Evolutionary conservation across 2,113 vertebrate species (phyloP).

Genomic region (Cichladusa arquata): DNA sequence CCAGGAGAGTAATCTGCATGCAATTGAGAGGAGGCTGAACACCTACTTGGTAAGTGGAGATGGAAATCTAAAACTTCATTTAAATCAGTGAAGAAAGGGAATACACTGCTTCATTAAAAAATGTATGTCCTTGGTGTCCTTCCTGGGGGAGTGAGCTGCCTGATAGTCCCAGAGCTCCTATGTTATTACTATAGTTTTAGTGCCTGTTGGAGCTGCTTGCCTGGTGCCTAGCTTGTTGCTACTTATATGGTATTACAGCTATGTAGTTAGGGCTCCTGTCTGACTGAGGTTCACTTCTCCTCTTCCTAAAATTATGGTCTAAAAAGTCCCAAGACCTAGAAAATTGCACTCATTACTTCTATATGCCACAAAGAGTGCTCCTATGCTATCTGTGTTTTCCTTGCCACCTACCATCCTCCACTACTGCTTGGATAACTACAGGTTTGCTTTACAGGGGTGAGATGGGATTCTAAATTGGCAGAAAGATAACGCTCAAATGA

Average conservation of each 20-base stretch:
- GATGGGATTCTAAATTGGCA: constrained; percentile 16
- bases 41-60: background rate
- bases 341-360: constrained; percentile 3
- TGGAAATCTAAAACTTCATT: background rate
- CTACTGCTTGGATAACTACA: background rate
- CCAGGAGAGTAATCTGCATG: background rate
- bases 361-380: background rate
- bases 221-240: background rate
- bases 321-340: background rate
- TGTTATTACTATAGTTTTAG: background rate
- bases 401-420: background rate
- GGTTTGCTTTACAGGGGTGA: constrained; percentile 5
- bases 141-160: background rate
- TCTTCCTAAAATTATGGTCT: background rate
- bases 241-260: background rate
- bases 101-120: background rate
- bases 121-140: background rate
- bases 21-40: background rate
- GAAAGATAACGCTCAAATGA: background rate
- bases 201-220: background rate
- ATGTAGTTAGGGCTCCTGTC: background rate
- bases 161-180: background rate
- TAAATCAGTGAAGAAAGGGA: background rate
- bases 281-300: background rate
- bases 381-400: background rate